Conservation (phyloP, 2,797 vertebrate genomes). For the Agapornis canus region DNA sequence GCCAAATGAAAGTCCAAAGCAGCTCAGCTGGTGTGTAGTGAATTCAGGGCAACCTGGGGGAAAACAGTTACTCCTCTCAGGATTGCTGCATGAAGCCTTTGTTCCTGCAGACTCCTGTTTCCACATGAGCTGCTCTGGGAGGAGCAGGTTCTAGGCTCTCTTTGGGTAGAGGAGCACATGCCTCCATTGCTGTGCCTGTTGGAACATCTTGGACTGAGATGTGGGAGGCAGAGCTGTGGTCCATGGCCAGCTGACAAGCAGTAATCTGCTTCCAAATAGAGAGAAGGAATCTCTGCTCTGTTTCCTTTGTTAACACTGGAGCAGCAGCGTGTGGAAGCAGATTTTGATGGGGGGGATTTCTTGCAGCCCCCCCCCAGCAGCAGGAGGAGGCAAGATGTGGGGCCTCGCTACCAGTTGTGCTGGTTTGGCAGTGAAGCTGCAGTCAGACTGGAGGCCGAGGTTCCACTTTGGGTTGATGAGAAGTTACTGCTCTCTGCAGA, state of each 20-base stretch:
- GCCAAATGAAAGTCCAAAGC: neutral
- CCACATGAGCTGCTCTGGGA: neutral
- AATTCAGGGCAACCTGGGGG: neutral
- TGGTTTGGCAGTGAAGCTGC: conserved; percentile 1
- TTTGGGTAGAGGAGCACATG: neutral
- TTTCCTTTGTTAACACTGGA: neutral
- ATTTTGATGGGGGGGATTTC: neutral
- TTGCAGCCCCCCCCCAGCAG: neutral
- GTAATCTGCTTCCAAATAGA: neutral
- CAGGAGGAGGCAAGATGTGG: neutral
- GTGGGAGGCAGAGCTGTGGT: neutral
- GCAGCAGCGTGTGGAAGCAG: neutral
- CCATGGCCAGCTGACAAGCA: neutral
- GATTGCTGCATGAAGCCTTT: neutral
- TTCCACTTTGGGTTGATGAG: conserved; percentile 14
- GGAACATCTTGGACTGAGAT: neutral
- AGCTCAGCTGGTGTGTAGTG: neutral
- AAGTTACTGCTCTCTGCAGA: neutral
- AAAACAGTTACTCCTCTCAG: neutral
- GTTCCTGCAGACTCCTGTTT: neutral
- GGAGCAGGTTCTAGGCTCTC: neutral
- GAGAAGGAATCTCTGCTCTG: neutral
- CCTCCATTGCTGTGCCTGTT: neutral
- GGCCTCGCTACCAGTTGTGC: neutral
- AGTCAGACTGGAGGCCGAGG: conserved; percentile 1